Conservation (phyloP, 2,113 vertebrate genomes). For the Silurus glanis region DNA sequence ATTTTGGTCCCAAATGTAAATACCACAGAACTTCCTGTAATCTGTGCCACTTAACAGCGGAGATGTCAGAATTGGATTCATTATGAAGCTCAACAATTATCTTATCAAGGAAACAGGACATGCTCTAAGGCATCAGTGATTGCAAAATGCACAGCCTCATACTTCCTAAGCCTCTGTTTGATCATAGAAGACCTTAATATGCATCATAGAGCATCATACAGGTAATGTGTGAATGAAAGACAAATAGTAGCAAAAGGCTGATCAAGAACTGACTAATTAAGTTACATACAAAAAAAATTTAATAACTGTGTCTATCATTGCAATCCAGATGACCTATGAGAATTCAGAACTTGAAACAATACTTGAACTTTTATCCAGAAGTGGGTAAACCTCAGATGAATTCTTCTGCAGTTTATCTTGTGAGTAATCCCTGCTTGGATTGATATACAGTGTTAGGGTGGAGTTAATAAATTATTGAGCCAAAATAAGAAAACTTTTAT, state of each 20-base stretch:
- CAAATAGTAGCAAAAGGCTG: not conserved
- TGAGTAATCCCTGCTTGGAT: not conserved
- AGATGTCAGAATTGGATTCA: slow-evolving; percentile 6
- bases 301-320: slow-evolving; percentile 48
- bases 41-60: not conserved
- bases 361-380: not conserved
- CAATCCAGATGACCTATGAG: not conserved
- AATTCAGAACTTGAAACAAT: not conserved
- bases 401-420: not conserved
- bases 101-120: slow-evolving; percentile 53
- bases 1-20: not conserved
- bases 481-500: not conserved
- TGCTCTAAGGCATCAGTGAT: slow-evolving; percentile 50
- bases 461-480: not conserved
- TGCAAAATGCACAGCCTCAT: slow-evolving; percentile 33
- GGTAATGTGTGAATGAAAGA: not conserved
- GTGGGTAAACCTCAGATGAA: not conserved
- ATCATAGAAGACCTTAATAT: not conserved
- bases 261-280: slow-evolving; percentile 3
- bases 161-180: slow-evolving; percentile 2
- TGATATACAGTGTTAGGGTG: not conserved
- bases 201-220: not conserved
- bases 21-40: not conserved
- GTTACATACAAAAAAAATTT: slow-evolving; percentile 59
- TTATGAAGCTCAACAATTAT: slow-evolving; percentile 48